A percentile compares a stretch with the other conserved stretches of the same genome.
Conservation (phyloP, 2,888 invertebrate genomes). For the Calephelis perditalis region DNA sequence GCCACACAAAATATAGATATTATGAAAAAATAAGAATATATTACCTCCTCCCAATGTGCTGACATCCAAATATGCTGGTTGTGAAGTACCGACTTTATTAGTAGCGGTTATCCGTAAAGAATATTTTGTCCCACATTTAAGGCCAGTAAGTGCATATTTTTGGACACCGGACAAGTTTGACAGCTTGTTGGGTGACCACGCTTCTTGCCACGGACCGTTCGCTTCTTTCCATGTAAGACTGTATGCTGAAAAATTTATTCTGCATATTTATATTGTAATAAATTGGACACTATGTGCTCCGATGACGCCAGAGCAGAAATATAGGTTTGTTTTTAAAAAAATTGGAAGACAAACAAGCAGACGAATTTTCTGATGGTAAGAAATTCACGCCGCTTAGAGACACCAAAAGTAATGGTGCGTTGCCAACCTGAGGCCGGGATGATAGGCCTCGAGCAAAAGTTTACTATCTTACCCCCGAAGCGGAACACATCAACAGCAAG, state of each 20-base stretch:
- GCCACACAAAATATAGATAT: no score
- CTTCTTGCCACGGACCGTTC: conserved; percentile 75
- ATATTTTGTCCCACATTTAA: conserved; percentile 91
- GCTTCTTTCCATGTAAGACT: conserved; percentile 72
- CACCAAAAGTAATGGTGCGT: no score
- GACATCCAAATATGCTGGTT: conserved; percentile 80
- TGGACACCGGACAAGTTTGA: conserved; percentile 70
- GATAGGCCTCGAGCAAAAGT: no score
- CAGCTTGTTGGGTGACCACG: conserved; percentile 75
- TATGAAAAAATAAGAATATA: conserved; percentile 19
- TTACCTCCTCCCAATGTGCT: conserved; percentile 80
- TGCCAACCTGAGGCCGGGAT: no score
- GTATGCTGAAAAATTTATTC: conserved; percentile 50
- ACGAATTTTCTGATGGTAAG: no score
- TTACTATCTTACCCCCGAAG: no score
- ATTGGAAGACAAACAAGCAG: no score
- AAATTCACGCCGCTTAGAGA: no score
- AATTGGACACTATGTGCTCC: no score
- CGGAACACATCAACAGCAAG: no score
- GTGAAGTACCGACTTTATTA: conserved; percentile 89
- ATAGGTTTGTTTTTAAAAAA: not conserved
- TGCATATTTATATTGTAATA: not conserved
- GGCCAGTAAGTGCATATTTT: conserved; percentile 82
- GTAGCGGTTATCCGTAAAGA: conserved; percentile 88
- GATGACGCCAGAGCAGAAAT: no score